phyloP scores from a whole-genome alignment of 2,797 vertebrate genomes.

The Eleutherodactylus coqui region DNA sequence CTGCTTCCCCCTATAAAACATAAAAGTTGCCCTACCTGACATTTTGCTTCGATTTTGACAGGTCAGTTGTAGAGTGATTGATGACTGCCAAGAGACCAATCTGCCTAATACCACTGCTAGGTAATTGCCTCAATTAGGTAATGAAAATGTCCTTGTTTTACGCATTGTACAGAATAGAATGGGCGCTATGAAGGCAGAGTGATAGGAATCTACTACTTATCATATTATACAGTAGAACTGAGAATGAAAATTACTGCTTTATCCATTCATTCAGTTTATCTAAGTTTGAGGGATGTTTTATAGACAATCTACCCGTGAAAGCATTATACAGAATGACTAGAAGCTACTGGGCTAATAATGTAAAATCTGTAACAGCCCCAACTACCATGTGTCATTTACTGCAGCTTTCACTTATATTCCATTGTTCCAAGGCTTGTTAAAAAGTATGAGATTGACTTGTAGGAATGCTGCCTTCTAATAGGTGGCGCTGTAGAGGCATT shows the following conservation, averaged over 20 bases:
- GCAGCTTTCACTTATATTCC: too few species aligned
- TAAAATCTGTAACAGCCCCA: neutral
- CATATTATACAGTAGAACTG: neutral
- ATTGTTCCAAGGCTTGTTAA: too few species aligned
- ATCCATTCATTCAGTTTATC: neutral
- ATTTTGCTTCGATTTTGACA: constrained; percentile 71
- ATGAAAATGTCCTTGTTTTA: constrained; percentile 86
- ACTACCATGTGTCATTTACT: neutral
- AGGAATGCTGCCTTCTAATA: too few species aligned
- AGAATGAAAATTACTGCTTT: neutral
- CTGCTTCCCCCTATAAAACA: constrained; percentile 76
- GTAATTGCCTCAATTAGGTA: constrained; percentile 93
- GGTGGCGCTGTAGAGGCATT: too few species aligned
- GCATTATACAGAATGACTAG: neutral
- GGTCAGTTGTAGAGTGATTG: constrained; percentile 85
- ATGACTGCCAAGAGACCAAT: constrained; percentile 82
- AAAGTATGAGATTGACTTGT: too few species aligned
- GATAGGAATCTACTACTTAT: neutral
- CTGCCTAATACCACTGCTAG: constrained; percentile 80
- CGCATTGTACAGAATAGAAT: constrained; percentile 71
- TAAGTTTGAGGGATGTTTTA: neutral
- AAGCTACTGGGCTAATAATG: neutral
- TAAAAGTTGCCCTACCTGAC: constrained; percentile 72
- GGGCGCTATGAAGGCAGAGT: constrained; percentile 69
- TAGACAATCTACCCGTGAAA: neutral